These are phyloP conservation scores for Drosophila trichaetosa DNA, from an alignment of 2,888 invertebrate species.

Conservation along the genomic window DNA sequence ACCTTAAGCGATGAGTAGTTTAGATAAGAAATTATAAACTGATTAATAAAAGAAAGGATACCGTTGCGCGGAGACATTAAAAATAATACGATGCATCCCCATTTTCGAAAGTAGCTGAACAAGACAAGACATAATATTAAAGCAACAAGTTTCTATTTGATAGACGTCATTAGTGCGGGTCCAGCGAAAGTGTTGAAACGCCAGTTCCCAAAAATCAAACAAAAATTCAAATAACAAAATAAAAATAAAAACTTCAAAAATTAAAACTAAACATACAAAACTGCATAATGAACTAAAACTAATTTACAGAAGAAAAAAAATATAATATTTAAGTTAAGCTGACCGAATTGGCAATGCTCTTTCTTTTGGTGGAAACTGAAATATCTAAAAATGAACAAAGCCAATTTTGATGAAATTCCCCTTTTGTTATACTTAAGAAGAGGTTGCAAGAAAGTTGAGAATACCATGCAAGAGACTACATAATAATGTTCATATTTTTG, in stretches of 20 bases:
- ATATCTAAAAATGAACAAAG: neutral
- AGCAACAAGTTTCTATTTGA: constrained; percentile 59
- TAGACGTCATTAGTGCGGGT: constrained; percentile 50
- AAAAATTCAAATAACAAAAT: constrained; percentile 4
- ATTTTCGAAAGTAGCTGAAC: constrained; percentile 44
- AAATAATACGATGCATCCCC: constrained; percentile 9
- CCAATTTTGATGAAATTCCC: neutral
- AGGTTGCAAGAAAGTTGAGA: neutral
- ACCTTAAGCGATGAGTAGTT: neutral
- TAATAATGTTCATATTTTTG: constrained; percentile 6
- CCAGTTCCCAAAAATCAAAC: constrained; percentile 11
- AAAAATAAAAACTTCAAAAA: constrained; percentile 1
- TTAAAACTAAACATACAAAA: constrained; percentile 21
- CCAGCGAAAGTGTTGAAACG: constrained; percentile 56
- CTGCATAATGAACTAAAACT: constrained; percentile 41
- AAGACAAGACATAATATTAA: constrained; percentile 17
- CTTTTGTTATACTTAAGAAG: neutral
- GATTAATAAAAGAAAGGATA: constrained; percentile 8
- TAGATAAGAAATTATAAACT: neutral
- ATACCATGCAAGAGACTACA: constrained; percentile 4
- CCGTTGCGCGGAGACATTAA: neutral
- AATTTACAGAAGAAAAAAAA: constrained; percentile 20
- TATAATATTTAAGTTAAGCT: neutral
- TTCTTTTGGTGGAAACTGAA: neutral
- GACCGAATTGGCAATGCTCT: constrained; percentile 15